Evolutionary conservation across 2,113 vertebrate genomes (phyloP), one percentile per base, ranked within the genome.

Genomic region (Leucoraja erinaceus): DNA sequence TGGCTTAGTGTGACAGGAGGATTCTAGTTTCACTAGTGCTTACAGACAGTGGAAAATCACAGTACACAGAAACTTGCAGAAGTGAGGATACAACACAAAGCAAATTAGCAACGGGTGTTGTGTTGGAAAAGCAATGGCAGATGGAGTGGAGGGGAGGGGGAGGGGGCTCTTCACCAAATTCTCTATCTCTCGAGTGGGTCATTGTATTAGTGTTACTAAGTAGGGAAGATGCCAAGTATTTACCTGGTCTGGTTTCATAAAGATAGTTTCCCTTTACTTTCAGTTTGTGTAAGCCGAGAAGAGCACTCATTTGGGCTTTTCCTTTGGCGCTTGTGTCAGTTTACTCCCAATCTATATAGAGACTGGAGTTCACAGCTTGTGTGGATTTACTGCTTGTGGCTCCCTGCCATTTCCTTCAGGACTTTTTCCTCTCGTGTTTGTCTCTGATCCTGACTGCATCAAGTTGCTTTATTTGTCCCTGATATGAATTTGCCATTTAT

Each of bases 141-240:
- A 54, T 54, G 7, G 7, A 20, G 22, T 33, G 78, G 20, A 54
- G 56, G 81, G 56, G 4, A 10, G 74, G n/a, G n/a, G n/a, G n/a
- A n/a, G 83, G 11, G 25, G 28, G 10, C 10, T 11, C 56, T n/a
- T n/a, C 83, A 16, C 12, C n/a, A 12, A 86, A 28, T 63, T 14
- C 12, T 31, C 12, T 2, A 63, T 61, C 14, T 6, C 31, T 63
- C 28, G 12, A 86, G 59, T 10, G 16, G 28, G 18, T 86, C 81
- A 84, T 28, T n/a, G 56, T 61, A 84, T 84, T 84, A 59, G 81
- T 10, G 56, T 84, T 84, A 61, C 81, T 84, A n/a, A 84, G 56
- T 28, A 84, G 6, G 12, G 56, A 84, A 84, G 56, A 10, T 3
- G n/a, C 83, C 59, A 86, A 86, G 63, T 86, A 31, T 86, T 86